These are phyloP conservation scores for Tetropium fuscum DNA, from an alignment of 2,888 invertebrate species.

Conservation along the genomic window DNA sequence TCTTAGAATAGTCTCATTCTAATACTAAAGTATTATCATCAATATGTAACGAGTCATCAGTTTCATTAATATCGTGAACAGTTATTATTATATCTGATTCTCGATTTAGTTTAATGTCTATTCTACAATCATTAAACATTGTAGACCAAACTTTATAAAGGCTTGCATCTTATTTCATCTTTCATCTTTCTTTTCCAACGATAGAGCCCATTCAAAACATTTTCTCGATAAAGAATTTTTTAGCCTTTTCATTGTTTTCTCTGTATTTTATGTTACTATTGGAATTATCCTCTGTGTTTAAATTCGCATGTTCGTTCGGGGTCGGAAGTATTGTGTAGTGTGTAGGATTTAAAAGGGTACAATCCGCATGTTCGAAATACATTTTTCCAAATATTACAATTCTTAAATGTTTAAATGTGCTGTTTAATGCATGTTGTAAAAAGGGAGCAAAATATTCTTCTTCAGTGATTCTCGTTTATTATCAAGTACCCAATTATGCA, in stretches of 20 bases:
- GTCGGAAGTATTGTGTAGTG: background rate
- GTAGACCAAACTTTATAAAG: background rate
- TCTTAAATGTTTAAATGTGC: background rate
- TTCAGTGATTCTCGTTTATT: slow-evolving; percentile 4
- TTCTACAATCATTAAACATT: background rate
- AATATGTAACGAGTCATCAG: background rate
- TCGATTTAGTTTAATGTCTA: background rate
- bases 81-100: background rate
- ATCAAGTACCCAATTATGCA: background rate
- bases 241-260: background rate
- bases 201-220: background rate
- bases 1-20: background rate
- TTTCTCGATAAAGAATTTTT: background rate
- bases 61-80: background rate
- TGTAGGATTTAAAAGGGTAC: slow-evolving; percentile 7
- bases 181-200: background rate
- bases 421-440: slow-evolving; percentile 4
- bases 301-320: background rate
- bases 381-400: no score
- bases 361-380: slow-evolving; percentile 25
- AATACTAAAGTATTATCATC: background rate
- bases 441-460: slow-evolving; percentile 29
- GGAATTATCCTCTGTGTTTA: background rate
- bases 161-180: background rate
- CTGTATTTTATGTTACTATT: background rate